Conservation (phyloP, 2,113 vertebrate genomes). For the Rhea pennata region DNA sequence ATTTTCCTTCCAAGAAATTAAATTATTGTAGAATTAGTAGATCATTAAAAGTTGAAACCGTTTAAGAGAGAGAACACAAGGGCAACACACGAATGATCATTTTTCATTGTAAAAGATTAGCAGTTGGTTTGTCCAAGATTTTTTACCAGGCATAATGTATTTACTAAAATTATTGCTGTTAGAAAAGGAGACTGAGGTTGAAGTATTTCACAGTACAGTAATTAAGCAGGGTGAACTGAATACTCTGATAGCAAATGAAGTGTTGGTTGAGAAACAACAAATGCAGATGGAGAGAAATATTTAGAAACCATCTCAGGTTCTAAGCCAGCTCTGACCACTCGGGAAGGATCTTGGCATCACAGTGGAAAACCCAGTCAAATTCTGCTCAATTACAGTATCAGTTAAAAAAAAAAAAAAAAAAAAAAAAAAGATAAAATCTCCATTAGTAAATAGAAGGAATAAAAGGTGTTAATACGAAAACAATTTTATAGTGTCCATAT, state of each 20-base stretch:
- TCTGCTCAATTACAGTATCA: neutral
- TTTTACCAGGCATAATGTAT: neutral
- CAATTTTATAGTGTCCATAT: neutral
- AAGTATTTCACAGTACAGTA: neutral
- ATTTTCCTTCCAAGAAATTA: neutral
- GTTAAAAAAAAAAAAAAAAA: neutral
- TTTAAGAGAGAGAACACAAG: neutral
- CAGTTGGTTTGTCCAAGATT: neutral
- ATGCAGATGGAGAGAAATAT: neutral
- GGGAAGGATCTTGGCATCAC: neutral
- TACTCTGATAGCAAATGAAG: accelerated
- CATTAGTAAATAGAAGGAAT: neutral
- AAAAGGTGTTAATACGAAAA: neutral
- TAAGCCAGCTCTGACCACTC: neutral
- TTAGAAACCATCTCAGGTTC: neutral
- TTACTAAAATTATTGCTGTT: neutral
- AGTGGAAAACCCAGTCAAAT: neutral
- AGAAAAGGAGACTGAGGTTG: neutral
- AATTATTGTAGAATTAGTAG: neutral
- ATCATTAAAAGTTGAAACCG: neutral
- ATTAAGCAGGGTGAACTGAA: neutral
- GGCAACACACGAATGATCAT: neutral
- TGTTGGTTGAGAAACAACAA: neutral
- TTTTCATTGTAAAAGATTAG: neutral
- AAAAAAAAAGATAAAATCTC: neutral